Conservation (phyloP, 2,888 invertebrate genomes). For the Troides oblongomaculatus region DNA sequence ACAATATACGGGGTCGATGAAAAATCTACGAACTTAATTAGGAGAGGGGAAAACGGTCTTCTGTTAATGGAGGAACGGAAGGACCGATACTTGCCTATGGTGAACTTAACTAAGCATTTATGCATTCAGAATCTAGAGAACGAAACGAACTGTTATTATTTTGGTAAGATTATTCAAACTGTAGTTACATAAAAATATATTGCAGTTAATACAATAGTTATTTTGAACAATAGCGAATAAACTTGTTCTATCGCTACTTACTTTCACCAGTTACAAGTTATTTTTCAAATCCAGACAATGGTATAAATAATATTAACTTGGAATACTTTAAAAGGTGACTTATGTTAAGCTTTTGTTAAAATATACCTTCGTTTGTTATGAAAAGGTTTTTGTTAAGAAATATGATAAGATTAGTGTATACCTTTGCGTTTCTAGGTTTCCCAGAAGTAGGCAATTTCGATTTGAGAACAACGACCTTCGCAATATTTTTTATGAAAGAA, state of each 20-base stretch:
- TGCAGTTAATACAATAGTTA: too few relatives aligned
- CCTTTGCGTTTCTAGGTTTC: slow-evolving; percentile 27
- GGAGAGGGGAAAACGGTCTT: slow-evolving; percentile 51
- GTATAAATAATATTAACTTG: too few relatives aligned
- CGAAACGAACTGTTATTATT: slow-evolving; percentile 53
- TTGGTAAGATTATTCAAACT: slow-evolving; percentile 47
- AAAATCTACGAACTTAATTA: slow-evolving; percentile 43
- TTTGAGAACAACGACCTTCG: slow-evolving; percentile 53
- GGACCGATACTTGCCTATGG: slow-evolving; percentile 48
- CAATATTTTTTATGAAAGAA: slow-evolving; percentile 63
- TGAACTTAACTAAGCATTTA: slow-evolving; percentile 37
- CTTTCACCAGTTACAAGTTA: neutral
- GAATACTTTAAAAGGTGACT: too few relatives aligned
- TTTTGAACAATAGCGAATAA: too few relatives aligned
- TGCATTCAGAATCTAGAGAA: slow-evolving; percentile 51
- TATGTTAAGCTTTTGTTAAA: too few relatives aligned
- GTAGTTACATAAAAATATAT: too few relatives aligned
- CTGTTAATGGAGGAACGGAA: slow-evolving; percentile 51
- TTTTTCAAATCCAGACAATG: too few relatives aligned
- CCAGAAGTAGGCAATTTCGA: slow-evolving; percentile 55
- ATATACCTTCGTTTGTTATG: too few relatives aligned
- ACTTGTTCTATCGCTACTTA: neutral
- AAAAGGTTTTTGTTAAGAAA: too few relatives aligned
- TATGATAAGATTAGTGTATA: neutral
- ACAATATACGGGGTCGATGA: slow-evolving; percentile 61